phyloP scores from a whole-genome alignment of 2,888 invertebrate genomes.

The Lapara coniferarum region DNA sequence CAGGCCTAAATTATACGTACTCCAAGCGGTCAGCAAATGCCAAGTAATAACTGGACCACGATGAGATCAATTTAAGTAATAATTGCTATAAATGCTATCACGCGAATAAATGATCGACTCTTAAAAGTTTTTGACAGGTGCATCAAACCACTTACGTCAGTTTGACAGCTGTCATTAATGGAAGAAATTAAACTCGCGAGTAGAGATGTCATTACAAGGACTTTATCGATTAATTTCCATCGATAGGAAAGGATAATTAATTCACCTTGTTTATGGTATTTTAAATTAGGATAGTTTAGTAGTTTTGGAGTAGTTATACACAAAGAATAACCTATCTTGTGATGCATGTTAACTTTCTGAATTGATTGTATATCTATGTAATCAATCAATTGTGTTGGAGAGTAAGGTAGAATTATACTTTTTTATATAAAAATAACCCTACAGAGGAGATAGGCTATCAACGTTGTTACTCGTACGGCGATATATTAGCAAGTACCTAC shows the following conservation, averaged over 20 bases:
- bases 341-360: too few relatives aligned
- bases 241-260: not conserved
- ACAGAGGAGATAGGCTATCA: too few relatives aligned
- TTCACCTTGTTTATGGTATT: too few relatives aligned
- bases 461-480: not conserved
- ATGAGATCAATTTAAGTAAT: slow-evolving; percentile 3
- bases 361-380: too few relatives aligned
- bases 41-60: slow-evolving; percentile 9
- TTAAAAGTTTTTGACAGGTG: slow-evolving; percentile 51
- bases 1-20: not conserved
- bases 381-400: too few relatives aligned
- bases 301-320: too few relatives aligned
- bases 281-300: too few relatives aligned
- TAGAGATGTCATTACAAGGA: slow-evolving; percentile 7
- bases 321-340: too few relatives aligned
- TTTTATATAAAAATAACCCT: too few relatives aligned
- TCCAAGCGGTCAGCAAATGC: slow-evolving; percentile 15
- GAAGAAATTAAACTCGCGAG: slow-evolving; percentile 45
- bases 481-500: not conserved
- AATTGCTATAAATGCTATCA: slow-evolving; percentile 9
- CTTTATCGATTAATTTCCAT: not conserved
- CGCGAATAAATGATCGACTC: slow-evolving; percentile 49
- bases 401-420: too few relatives aligned
- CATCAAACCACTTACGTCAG: slow-evolving; percentile 53
- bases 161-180: slow-evolving; percentile 65